A percentile compares a stretch with the other conserved stretches of the same genome.
Evolutionary conservation across 2,797 vertebrate genomes (phyloP).

Genomic region (Poecilia picta): DNA sequence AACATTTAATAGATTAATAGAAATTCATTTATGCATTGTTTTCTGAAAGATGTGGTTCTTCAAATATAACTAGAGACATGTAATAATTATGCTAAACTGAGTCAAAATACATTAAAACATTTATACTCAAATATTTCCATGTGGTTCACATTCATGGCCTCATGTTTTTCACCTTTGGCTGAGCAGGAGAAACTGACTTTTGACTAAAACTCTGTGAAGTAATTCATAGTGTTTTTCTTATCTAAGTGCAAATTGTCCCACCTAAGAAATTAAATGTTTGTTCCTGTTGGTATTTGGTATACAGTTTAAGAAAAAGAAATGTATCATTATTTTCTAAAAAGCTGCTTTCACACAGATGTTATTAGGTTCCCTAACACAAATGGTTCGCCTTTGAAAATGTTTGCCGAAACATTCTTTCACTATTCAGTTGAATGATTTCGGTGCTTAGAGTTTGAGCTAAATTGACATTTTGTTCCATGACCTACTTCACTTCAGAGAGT

Average conservation of each 20-base stretch:
- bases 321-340: background rate
- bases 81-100: background rate
- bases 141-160: background rate
- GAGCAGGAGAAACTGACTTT: background rate
- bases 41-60: background rate
- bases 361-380: background rate
- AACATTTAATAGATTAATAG: background rate
- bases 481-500: background rate
- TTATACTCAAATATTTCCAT: background rate
- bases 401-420: background rate
- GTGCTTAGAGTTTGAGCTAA: background rate
- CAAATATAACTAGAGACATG: background rate
- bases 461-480: background rate
- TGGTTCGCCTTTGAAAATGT: background rate
- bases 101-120: background rate
- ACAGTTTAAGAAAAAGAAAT: background rate
- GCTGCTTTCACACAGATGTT: background rate
- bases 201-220: background rate
- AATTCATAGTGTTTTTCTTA: background rate
- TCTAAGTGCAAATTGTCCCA: background rate
- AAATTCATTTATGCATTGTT: background rate
- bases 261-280: background rate
- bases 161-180: background rate
- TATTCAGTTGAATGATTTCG: background rate
- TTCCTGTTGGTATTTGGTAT: background rate